phyloP scores from a whole-genome alignment of 2,888 invertebrate species.

The Drosophila rubida region DNA sequence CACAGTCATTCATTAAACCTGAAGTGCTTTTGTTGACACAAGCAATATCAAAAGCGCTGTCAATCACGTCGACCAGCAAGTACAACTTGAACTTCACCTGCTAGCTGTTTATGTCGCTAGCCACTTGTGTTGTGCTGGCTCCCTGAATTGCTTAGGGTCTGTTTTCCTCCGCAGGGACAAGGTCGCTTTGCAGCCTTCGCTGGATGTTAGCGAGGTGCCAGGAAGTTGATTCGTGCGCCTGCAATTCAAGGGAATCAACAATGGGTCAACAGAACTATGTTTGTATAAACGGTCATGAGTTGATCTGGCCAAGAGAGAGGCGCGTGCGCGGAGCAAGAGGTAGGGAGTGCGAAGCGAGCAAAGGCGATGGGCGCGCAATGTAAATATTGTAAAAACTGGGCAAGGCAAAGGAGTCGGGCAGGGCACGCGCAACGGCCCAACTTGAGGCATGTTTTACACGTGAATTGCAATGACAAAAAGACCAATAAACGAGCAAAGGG shows the following conservation, averaged over 20 bases:
- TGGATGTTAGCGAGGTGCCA: conserved; percentile 22
- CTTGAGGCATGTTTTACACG: conserved; percentile 68
- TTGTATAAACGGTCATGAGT: conserved; percentile 31
- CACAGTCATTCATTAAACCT: neutral
- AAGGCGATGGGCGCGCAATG: conserved; percentile 36
- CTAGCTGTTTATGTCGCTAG: neutral
- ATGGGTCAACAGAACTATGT: conserved; percentile 47
- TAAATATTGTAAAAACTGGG: conserved; percentile 43
- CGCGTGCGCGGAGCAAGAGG: conserved; percentile 20
- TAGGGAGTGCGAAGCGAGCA: neutral
- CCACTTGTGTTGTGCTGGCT: neutral
- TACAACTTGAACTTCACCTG: neutral
- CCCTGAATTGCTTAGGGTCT: neutral
- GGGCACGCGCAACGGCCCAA: conserved; percentile 40
- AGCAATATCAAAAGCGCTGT: neutral
- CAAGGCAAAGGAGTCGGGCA: conserved; percentile 38
- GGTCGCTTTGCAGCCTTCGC: conserved; percentile 19
- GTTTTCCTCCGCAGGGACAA: neutral
- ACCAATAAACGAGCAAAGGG: conserved; percentile 59
- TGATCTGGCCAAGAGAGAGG: conserved; percentile 13
- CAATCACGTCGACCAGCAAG: neutral
- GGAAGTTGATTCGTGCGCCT: conserved; percentile 52
- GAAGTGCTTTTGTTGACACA: neutral
- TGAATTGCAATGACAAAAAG: conserved; percentile 76
- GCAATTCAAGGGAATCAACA: conserved; percentile 54